These are phyloP conservation scores for Thaumatotibia leucotreta DNA, from an alignment of 1,140 invertebrate genomes.

Conservation along the genomic window DNA sequence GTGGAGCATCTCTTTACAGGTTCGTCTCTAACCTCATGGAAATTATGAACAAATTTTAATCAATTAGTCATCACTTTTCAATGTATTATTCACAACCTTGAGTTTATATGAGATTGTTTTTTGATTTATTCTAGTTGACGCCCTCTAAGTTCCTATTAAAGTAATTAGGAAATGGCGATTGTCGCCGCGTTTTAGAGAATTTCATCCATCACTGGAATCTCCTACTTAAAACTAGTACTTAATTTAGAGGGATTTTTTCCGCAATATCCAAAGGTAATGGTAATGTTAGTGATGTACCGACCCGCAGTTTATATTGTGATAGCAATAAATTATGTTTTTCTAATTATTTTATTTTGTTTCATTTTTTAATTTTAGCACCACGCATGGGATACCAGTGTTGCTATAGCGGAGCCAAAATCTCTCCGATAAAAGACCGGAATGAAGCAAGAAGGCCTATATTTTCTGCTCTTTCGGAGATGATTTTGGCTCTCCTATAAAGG, in stretches of 20 bases:
- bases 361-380: slow-evolving; percentile 65
- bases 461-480: neutral
- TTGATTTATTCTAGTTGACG: slow-evolving; percentile 28
- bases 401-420: slow-evolving; percentile 35
- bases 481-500: neutral
- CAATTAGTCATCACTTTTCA: slow-evolving; percentile 28
- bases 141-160: slow-evolving; percentile 56
- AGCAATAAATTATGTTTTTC: slow-evolving; percentile 65
- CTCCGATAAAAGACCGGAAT: neutral
- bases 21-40: slow-evolving; percentile 59
- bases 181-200: slow-evolving; percentile 15
- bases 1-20: slow-evolving; percentile 54
- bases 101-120: slow-evolving; percentile 44
- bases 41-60: slow-evolving; percentile 49
- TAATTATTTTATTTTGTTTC: slow-evolving; percentile 59
- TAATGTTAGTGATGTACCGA: slow-evolving; percentile 40
- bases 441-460: neutral
- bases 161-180: slow-evolving; percentile 23
- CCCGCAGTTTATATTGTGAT: slow-evolving; percentile 47
- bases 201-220: slow-evolving; percentile 45
- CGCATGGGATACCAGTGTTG: slow-evolving; percentile 38
- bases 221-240: slow-evolving; percentile 70
- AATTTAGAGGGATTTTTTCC: slow-evolving; percentile 49
- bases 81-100: slow-evolving; percentile 33
- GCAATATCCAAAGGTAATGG: slow-evolving; percentile 53